Percentiles rank a stretch among this genome's conserved stretches.
Conservation (phyloP, 2,888 invertebrate species). For the Bhutanitis thaidina region DNA sequence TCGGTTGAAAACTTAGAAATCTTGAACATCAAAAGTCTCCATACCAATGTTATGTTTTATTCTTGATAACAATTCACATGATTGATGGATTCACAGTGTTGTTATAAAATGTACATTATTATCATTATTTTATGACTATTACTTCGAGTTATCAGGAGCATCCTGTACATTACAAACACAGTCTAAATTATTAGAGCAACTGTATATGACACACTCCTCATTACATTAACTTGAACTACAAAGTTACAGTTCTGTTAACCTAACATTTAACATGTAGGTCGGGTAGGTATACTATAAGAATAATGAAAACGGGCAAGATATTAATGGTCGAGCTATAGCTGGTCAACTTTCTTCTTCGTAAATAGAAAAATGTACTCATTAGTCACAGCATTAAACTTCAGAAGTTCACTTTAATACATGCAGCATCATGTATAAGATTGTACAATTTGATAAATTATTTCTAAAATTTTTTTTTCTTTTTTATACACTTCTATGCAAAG, state of each 20-base stretch:
- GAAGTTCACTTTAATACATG: no score
- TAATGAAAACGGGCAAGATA: constrained; percentile 51
- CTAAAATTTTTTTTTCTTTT: neutral
- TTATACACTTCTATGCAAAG: neutral
- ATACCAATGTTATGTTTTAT: no score
- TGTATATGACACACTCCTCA: neutral
- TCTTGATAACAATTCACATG: no score
- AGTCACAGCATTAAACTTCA: no score
- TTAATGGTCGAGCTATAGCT: constrained; percentile 65
- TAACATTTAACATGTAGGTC: no score
- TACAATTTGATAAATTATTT: neutral
- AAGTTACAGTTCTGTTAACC: no score
- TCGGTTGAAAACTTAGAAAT: no score
- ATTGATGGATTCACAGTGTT: no score
- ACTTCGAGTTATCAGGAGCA: neutral
- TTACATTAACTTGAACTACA: no score
- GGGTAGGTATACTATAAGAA: neutral
- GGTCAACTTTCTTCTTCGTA: constrained; percentile 32
- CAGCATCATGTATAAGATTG: no score
- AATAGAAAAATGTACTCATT: neutral
- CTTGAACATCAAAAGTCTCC: no score
- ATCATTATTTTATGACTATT: neutral
- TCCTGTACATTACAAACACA: neutral
- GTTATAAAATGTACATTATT: no score
- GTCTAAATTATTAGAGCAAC: neutral